A percentile compares a stretch with the other conserved stretches of the same genome.
Conservation (phyloP, 2,113 vertebrate genomes). For the Saguinus imperator region DNA sequence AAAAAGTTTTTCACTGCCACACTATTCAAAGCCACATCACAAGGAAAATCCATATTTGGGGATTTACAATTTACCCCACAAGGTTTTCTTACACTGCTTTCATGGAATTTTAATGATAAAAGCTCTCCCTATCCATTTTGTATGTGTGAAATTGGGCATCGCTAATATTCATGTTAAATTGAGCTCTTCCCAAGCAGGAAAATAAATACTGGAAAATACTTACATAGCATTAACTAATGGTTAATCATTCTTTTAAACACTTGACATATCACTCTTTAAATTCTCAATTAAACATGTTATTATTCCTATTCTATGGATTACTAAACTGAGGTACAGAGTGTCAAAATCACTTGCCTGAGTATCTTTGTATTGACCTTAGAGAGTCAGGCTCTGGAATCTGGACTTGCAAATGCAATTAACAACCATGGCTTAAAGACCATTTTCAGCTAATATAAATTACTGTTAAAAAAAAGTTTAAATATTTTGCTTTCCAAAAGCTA, state of each 20-base stretch:
- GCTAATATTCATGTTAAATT: neutral
- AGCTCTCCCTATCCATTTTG: neutral
- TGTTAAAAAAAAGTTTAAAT: neutral
- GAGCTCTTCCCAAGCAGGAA: neutral
- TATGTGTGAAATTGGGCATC: neutral
- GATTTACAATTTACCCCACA: neutral
- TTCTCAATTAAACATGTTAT: neutral
- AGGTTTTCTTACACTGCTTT: neutral
- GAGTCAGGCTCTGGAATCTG: neutral
- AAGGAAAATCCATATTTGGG: neutral
- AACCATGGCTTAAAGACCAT: neutral
- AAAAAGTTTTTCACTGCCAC: neutral
- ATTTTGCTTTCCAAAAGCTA: constrained; percentile 44
- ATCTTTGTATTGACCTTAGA: neutral
- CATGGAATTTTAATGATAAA: constrained; percentile 17
- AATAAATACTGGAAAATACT: neutral
- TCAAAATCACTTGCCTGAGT: constrained; percentile 7
- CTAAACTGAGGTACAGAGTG: neutral
- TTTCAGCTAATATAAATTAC: neutral
- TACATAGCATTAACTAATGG: neutral
- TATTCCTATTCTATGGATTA: neutral
- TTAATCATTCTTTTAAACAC: neutral
- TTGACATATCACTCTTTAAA: neutral
- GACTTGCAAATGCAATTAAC: neutral
- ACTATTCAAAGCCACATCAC: neutral